Conservation (phyloP, 2,797 vertebrate species). For the Strix occidentalis region DNA sequence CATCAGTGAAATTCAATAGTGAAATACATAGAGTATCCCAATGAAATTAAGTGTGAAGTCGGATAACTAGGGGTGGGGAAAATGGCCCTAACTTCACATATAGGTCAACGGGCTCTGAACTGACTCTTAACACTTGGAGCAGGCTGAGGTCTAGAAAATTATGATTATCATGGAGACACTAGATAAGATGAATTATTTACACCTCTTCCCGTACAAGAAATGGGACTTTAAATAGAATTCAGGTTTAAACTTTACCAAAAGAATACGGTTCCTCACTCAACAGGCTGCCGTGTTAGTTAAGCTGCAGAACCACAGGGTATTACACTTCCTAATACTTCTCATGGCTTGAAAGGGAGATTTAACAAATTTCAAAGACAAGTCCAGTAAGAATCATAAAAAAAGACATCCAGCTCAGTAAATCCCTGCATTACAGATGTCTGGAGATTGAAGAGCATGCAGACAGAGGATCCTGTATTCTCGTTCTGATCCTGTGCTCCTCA, state of each 20-base stretch:
- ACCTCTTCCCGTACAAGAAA: background rate
- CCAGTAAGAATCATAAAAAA: background rate
- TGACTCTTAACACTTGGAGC: background rate
- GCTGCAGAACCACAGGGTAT: background rate
- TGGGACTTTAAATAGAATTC: background rate
- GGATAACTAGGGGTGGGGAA: background rate
- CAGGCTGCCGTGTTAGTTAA: background rate
- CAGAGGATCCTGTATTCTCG: background rate
- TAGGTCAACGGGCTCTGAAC: background rate
- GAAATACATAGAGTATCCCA: background rate
- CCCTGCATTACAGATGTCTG: no score
- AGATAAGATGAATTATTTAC: background rate
- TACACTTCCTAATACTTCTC: background rate
- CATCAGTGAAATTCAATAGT: background rate
- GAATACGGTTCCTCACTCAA: background rate
- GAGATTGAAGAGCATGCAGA: rapidly evolving
- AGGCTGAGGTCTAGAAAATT: background rate
- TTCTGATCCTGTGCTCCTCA: background rate
- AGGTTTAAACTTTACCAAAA: background rate
- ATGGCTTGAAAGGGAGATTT: background rate
- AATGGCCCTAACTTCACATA: background rate
- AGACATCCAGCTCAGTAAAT: background rate
- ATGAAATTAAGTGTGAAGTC: background rate
- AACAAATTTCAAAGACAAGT: background rate
- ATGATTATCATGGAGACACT: background rate